These are phyloP conservation scores for Sciurus vulgaris DNA, from an alignment of 2,797 vertebrate genomes.

Conservation along the genomic window DNA sequence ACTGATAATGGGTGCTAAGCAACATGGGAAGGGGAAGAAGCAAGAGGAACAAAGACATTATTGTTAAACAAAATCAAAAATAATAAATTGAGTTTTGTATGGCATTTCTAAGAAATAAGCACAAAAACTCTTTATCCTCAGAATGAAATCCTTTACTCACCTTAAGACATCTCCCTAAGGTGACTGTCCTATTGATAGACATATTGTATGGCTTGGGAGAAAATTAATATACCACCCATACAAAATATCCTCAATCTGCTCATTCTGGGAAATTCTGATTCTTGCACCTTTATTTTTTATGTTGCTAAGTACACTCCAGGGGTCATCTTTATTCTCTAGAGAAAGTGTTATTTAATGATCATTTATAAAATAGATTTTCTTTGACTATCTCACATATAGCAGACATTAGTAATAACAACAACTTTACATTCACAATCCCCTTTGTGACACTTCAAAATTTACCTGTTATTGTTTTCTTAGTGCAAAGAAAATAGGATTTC, in stretches of 20 bases:
- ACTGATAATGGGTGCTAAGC: slow-evolving; percentile 80
- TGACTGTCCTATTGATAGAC: slow-evolving; percentile 71
- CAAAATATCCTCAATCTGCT: slow-evolving; percentile 49
- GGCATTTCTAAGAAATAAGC: slow-evolving; percentile 81
- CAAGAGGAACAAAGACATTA: slow-evolving; percentile 83
- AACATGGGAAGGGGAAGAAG: slow-evolving; percentile 75
- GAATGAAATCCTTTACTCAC: slow-evolving; percentile 78
- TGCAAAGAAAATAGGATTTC: slow-evolving; percentile 63
- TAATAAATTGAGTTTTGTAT: slow-evolving; percentile 84
- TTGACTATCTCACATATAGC: background rate
- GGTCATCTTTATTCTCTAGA: slow-evolving; percentile 69
- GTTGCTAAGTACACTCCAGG: slow-evolving; percentile 39
- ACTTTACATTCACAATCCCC: slow-evolving; percentile 43
- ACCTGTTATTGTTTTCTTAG: slow-evolving; percentile 10
- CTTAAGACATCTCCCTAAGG: slow-evolving; percentile 80
- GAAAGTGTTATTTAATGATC: slow-evolving; percentile 72
- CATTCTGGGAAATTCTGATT: slow-evolving; percentile 66
- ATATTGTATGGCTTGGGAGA: slow-evolving; percentile 64
- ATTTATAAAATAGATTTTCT: slow-evolving; percentile 72
- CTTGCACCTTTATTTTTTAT: slow-evolving; percentile 67
- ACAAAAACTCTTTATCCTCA: slow-evolving; percentile 82
- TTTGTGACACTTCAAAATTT: slow-evolving; percentile 64
- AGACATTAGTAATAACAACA: slow-evolving; percentile 64
- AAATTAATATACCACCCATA: slow-evolving; percentile 61
- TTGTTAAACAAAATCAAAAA: slow-evolving; percentile 84